Base-by-base conservation (phyloP, 2,797 vertebrate genomes). In the Sebastes paucispinis region DNA sequence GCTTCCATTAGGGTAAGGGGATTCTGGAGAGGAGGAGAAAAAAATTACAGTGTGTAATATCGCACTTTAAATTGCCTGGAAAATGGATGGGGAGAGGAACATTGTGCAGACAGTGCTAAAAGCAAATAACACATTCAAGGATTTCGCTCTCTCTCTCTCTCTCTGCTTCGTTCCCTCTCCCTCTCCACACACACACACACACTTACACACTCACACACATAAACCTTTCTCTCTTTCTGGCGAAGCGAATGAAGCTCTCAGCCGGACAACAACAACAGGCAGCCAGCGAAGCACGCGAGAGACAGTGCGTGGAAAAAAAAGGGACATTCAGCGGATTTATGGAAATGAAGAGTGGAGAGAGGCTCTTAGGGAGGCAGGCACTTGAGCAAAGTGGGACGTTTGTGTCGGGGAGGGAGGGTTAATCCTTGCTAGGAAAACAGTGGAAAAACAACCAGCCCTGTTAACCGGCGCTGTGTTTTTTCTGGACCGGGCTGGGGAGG, bases 41-140 rank as follows among this genome's bases (percentile, higher is more conserved):
- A 91, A 93, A 93, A 93, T 86, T 82, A 90, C 89, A 91, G 93
- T 91, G 91, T 94, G 94, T 94, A 95, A 95, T 95, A 95, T 94
- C 81, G 85, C 93, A 94, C 94, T 96, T 95, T 95, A 96, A 96
- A 96, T 95, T 95, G 95, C 93, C 94, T 94, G 95, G 93, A 96
- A 96, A 96, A 96, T 96, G 93, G 94, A 96, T 93, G 94, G 92
- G 91, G 92, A 94, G 91, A 94, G 92, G 90, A 93, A 95, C 90
- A 93, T 93, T 93, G 93, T 92, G 93, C 93, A 95, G 95, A 96
- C 94, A 93, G 94, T 92, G 95, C 95, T 96, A 95, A 96, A 95
- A 95, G 95, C 93, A 95, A 95, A 95, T 95, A 95, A 94, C 93
- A 94, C 92, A 92, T 94, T 94, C 91, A 93, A 93, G 94, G 91